A percentile compares a stretch with the other conserved stretches of the same genome.
phyloP scores from a whole-genome alignment of 2,888 invertebrate species.

The Lasiommata megera region DNA sequence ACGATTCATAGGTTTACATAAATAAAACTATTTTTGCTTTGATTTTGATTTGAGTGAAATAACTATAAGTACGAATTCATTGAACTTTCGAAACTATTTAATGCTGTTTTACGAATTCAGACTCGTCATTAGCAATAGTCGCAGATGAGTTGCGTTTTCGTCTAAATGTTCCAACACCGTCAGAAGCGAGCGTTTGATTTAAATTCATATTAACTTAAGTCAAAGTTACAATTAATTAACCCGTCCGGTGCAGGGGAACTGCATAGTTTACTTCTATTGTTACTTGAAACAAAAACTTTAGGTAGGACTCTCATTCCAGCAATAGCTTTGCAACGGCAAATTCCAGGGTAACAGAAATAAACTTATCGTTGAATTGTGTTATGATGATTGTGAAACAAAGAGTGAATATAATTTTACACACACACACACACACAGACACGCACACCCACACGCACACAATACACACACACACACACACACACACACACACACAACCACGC shows the following conservation, averaged over 20 bases:
- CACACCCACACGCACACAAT: no score
- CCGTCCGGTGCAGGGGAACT: constrained; percentile 10
- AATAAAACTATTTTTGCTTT: no score
- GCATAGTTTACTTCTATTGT: constrained; percentile 7
- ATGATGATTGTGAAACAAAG: no score
- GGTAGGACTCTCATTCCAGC: neutral
- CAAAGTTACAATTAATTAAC: constrained; percentile 13
- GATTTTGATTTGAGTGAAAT: no score
- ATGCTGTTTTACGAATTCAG: neutral
- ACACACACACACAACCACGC: no score
- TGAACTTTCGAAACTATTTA: neutral
- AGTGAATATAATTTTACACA: no score
- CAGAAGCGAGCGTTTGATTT: neutral
- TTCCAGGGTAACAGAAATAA: neutral
- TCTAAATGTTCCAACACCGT: neutral
- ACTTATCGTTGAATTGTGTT: no score
- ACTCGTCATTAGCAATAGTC: neutral
- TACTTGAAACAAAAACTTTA: constrained; percentile 12
- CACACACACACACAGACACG: no score
- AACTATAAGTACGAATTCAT: no score
- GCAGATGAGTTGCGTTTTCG: neutral
- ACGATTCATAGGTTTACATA: no score
- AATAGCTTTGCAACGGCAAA: neutral
- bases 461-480: no score
- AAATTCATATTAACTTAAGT: constrained; percentile 9